Evolutionary conservation across 2,888 invertebrate species (phyloP), one percentile per base, ranked within the genome.

Genomic region (Drosophila differens): DNA sequence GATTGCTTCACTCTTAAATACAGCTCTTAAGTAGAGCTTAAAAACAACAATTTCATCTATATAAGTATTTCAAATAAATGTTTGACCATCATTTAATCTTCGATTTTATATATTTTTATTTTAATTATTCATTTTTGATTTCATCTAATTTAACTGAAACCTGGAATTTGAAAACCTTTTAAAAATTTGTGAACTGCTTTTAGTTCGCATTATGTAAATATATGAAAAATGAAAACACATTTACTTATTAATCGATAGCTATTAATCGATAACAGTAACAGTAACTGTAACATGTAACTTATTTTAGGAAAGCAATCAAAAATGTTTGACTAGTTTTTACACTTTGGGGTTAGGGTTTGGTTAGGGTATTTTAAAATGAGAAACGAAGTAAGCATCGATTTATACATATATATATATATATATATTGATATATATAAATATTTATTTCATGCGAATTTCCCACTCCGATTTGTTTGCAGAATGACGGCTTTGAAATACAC

Each of bases 401-500:
- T 25, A 22, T 39, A 25, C 30, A 54, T 30, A 32, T 35, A 37
- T 28, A 16, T 32, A 19, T 35, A 35, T 35, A 33, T 14, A 19
- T 35, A 33, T 32, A 54, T 30, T 22, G 32, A 37, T 28, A 19
- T 25, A 19, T 19, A 19, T 37, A n/a, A 9, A 49, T 49, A 10
- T 16, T 7, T 10, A 69, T 14, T 28, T n/a, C 6, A 47, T 25
- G 7, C 14, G 4, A 9, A 61, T 47, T 14, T 4, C 28, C 22
- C 28, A 37, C 25, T 30, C 22, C 44, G 57, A 44, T 66, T 52
- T 74, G 28, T 9, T 67, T 82, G 2, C 80, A 92, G 92, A 92
- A 92, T 86, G 91, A 92, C 77, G 80, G 81, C 69, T 89, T 89
- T 77, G 90, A 91, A 71, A 69, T 87, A 68, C 75, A 76, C 49